phyloP scores from a whole-genome alignment of 2,113 vertebrate species.

The Lophotis ruficrista region DNA sequence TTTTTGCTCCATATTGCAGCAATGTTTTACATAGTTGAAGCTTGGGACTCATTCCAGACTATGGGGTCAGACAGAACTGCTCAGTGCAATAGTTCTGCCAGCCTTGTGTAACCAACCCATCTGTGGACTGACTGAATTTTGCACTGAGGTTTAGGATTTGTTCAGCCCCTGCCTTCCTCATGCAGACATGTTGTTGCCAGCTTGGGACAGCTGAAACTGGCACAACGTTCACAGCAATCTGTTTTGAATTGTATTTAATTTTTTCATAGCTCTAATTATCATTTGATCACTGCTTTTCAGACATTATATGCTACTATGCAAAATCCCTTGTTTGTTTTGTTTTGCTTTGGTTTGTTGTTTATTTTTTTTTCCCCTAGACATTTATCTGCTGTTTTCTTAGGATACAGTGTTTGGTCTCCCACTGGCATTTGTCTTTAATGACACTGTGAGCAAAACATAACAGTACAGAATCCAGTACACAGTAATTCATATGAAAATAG shows the following conservation, averaged over 20 bases:
- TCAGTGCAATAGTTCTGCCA: neutral
- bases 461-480: neutral
- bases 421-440: neutral
- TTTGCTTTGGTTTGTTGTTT: neutral
- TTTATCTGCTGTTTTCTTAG: constrained; percentile 1
- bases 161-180: neutral
- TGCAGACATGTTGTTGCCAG: neutral
- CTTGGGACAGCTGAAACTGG: neutral
- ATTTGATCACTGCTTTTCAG: constrained; percentile 16
- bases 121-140: neutral
- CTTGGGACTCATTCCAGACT: neutral
- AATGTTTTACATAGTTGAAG: neutral
- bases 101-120: neutral
- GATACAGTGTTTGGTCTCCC: neutral
- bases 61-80: neutral
- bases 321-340: neutral
- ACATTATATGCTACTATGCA: neutral
- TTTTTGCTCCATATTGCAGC: neutral
- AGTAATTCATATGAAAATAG: neutral
- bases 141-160: neutral
- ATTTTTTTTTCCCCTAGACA: neutral
- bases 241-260: neutral
- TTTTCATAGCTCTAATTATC: neutral
- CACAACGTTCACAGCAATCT: neutral
- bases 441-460: neutral